Conservation (phyloP, 2,113 vertebrate species). For the Trematomus loennbergii region DNA sequence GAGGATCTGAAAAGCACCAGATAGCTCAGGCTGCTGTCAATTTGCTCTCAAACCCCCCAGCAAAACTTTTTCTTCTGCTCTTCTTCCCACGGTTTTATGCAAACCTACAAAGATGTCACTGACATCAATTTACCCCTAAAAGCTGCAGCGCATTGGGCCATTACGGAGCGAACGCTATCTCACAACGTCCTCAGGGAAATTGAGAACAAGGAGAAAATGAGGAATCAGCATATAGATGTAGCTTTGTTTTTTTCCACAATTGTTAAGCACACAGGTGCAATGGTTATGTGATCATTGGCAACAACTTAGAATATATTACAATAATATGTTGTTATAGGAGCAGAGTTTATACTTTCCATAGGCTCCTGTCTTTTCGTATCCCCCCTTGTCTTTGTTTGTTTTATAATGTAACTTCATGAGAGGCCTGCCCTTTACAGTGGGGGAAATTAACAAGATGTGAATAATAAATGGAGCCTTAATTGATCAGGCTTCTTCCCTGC, state of each 20-base stretch:
- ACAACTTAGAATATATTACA: slow-evolving; percentile 49
- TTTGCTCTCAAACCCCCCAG: slow-evolving; percentile 52
- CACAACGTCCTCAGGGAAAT: slow-evolving; percentile 54
- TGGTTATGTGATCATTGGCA: slow-evolving; percentile 47
- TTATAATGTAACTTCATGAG: slow-evolving; percentile 39
- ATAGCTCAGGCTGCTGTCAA: slow-evolving; percentile 61
- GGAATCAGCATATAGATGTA: slow-evolving; percentile 72
- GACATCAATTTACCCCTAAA: slow-evolving; percentile 81
- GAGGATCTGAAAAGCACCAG: slow-evolving; percentile 57
- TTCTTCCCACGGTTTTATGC: slow-evolving; percentile 75
- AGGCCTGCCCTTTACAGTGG: slow-evolving; percentile 28
- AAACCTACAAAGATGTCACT: slow-evolving; percentile 73
- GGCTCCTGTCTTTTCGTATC: background rate
- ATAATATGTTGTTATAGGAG: slow-evolving; percentile 40
- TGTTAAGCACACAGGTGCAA: slow-evolving; percentile 53
- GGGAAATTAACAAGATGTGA: slow-evolving; percentile 65
- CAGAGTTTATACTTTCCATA: slow-evolving; percentile 18
- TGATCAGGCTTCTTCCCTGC: slow-evolving; percentile 61
- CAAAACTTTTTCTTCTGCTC: slow-evolving; percentile 59
- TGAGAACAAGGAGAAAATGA: slow-evolving; percentile 53
- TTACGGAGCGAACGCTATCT: slow-evolving; percentile 60
- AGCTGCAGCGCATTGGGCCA: slow-evolving; percentile 52
- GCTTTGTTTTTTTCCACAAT: slow-evolving; percentile 42
- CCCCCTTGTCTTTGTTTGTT: slow-evolving; percentile 24
- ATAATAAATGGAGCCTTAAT: slow-evolving; percentile 76